phyloP scores from a whole-genome alignment of 2,888 invertebrate genomes.

The Andrena minutula region DNA sequence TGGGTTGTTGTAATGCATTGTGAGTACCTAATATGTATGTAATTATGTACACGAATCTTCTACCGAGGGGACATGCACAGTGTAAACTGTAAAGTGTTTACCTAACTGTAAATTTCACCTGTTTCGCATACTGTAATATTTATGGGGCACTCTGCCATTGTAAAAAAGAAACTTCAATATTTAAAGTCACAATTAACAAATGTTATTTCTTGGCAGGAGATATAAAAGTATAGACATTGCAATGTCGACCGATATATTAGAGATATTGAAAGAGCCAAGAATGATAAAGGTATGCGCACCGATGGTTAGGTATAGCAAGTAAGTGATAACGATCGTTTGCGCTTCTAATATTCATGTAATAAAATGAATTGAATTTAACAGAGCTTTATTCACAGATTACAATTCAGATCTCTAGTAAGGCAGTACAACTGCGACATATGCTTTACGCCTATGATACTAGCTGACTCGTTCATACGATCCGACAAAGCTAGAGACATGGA shows the following conservation, averaged over 20 bases:
- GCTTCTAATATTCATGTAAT: background rate
- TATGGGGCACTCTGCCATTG: constrained; percentile 3
- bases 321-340: constrained; percentile 72
- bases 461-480: constrained; percentile 96
- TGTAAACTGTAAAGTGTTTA: constrained; percentile 57
- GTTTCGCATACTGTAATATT: constrained; percentile 4
- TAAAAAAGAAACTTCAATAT: no score
- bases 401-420: constrained; percentile 91
- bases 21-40: no score
- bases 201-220: background rate
- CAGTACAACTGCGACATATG: constrained; percentile 95
- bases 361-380: constrained; percentile 15
- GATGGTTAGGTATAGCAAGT: constrained; percentile 98
- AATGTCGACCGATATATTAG: constrained; percentile 85
- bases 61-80: constrained; percentile 6
- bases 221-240: constrained; percentile 26
- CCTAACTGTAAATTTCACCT: constrained; percentile 57
- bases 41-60: no score
- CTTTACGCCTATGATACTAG: constrained; percentile 98
- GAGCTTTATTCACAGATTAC: constrained; percentile 86
- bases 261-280: constrained; percentile 88
- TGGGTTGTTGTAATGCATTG: constrained; percentile 51
- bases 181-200: no score
- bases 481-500: constrained; percentile 93
- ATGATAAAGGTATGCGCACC: constrained; percentile 94